Conservation (phyloP, 2,888 invertebrate species). For the Cheiracanthium punctorium region DNA sequence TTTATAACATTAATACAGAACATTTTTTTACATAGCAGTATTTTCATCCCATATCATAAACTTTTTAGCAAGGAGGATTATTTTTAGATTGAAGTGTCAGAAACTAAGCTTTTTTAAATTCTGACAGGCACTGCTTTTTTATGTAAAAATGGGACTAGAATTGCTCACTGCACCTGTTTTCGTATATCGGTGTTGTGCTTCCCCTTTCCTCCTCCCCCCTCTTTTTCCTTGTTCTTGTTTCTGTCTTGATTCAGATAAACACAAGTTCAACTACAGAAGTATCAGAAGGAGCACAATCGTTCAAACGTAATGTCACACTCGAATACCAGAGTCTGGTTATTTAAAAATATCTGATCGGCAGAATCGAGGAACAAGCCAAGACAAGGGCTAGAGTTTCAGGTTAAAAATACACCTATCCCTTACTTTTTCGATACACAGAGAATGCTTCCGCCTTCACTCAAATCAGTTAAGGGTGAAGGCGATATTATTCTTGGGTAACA, state of each 20-base stretch:
- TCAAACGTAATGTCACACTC: constrained; percentile 58
- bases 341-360: constrained; percentile 59
- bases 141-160: too few species aligned
- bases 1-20: too few species aligned
- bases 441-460: constrained; percentile 45
- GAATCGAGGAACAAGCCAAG: constrained; percentile 36
- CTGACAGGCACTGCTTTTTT: too few species aligned
- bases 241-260: background rate
- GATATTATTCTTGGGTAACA: constrained; percentile 35
- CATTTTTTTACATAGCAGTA: too few species aligned
- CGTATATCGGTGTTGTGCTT: too few species aligned
- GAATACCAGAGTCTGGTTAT: constrained; percentile 46
- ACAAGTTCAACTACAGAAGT: background rate
- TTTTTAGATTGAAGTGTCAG: too few species aligned
- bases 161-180: too few species aligned
- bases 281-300: constrained; percentile 32
- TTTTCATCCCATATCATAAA: too few species aligned
- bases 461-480: constrained; percentile 31
- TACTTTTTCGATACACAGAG: constrained; percentile 47
- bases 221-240: background rate
- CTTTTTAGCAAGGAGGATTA: too few species aligned
- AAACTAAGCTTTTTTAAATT: too few species aligned
- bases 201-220: too few species aligned
- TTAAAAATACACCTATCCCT: constrained; percentile 53
- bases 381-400: constrained; percentile 38